Base-by-base conservation (phyloP, 2,113 vertebrate genomes). In the Synodontis membranacea region DNA sequence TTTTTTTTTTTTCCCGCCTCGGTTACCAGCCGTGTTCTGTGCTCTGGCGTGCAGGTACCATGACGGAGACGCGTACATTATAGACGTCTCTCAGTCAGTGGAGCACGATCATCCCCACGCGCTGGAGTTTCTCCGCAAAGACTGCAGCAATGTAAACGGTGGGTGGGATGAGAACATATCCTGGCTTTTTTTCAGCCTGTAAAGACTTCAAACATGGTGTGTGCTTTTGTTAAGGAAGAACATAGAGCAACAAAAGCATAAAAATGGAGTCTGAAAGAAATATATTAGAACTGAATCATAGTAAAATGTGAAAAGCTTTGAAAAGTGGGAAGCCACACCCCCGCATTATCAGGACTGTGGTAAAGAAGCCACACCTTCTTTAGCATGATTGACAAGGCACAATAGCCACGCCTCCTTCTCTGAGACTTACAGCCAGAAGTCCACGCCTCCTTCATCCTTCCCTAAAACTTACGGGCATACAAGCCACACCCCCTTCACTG, bases 51-150 rank as follows among this genome's bases (percentile, higher is more conserved):
- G 28, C 83, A 98, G 98, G 80, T 99, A 97, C 92, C 95, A 98
- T 5, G 75, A 94, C 0, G 98, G 98, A 76, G 94, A 94, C 0
- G 95, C 95, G 23, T 95, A 96, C 90, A 95, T 99, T 91, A 99
- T 99, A 0, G 98, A 99, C 0, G 98, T 99, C 70, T 99, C 97
- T 0, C 98, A 99, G 93, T 96, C 98, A 0, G 97, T 99, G 91
- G 98, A 99, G 52, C 98, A 99, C 0, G 97, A 99, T 89, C 98
- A 99, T 85, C 98, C 97, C 0, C 97, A 98, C 0, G 97, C 98
- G 0, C 92, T 99, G 81, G 97, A 99, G 92, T 99, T 99, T 94
- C 94, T 99, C 79, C 94, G 97, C 4, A 99, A 99, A 87, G 98
- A 99, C 90, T 99, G 98, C 90, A 92, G 93, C 92, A 99, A 99